These are phyloP conservation scores for Melanotaenia trifasciata DNA, from an alignment of 2,797 vertebrate genomes.

Conservation along the genomic window DNA sequence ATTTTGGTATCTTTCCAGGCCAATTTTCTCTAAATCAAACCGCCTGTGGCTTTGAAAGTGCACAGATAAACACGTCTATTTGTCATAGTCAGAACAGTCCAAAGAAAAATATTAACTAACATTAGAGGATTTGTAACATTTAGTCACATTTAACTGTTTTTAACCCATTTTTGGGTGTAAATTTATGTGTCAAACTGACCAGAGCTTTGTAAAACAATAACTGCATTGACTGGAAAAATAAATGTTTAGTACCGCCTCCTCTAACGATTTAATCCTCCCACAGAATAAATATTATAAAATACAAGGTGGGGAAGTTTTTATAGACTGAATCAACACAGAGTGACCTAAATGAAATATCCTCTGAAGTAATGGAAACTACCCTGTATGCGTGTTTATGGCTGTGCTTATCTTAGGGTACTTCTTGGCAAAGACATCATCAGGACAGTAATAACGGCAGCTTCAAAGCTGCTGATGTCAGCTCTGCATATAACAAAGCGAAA, in stretches of 20 bases:
- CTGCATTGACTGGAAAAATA: background rate
- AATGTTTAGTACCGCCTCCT: background rate
- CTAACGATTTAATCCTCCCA: background rate
- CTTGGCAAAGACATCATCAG: background rate
- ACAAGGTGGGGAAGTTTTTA: background rate
- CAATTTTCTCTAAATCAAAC: no score
- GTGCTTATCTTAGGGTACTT: background rate
- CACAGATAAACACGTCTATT: no score
- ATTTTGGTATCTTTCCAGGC: no score
- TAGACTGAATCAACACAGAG: background rate
- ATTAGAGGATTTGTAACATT: no score
- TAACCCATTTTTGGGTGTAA: no score
- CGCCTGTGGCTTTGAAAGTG: no score
- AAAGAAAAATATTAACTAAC: no score
- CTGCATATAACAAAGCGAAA: background rate
- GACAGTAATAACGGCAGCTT: background rate
- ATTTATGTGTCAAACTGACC: background rate
- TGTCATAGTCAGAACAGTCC: no score
- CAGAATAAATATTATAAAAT: background rate
- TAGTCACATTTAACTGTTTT: no score
- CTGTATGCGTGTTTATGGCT: conserved; percentile 2
- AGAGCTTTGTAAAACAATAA: background rate
- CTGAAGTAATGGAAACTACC: background rate
- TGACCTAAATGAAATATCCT: background rate
- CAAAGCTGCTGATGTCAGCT: background rate